Conservation (phyloP, 2,113 vertebrate species). For the Calyptommatus sinebrachiatus region DNA sequence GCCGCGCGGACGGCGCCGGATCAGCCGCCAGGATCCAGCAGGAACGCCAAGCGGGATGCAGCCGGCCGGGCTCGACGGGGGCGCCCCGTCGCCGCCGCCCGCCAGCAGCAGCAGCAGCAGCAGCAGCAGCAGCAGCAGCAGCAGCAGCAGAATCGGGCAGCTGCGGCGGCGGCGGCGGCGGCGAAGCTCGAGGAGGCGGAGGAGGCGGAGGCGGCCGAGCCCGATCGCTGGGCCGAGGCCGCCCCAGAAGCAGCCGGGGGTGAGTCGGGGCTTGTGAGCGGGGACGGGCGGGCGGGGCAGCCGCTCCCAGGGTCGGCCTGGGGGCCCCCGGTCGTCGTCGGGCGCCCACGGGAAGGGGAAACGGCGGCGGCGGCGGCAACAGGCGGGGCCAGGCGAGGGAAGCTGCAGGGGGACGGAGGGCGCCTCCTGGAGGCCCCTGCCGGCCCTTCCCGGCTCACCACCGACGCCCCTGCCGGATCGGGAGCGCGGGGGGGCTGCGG, state of each 20-base stretch:
- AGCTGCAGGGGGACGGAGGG: not conserved
- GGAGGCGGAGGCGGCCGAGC: not conserved
- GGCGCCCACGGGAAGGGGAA: not conserved
- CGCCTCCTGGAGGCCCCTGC: too few species aligned
- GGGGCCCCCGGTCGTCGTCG: not conserved
- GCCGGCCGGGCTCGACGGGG: not conserved
- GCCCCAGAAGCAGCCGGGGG: not conserved
- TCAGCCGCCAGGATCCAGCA: slow-evolving; percentile 10
- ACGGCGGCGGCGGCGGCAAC: slow-evolving; percentile 17
- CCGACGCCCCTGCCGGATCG: too few species aligned
- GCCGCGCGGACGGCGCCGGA: slow-evolving; percentile 21
- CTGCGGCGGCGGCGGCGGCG: too few species aligned
- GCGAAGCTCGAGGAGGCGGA: not conserved
- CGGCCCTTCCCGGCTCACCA: too few species aligned
- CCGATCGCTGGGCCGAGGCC: not conserved
- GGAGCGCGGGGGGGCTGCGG: too few species aligned
- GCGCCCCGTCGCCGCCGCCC: slow-evolving; percentile 8
- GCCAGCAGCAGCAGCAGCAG: not conserved
- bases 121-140: too few species aligned
- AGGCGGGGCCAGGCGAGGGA: not conserved
- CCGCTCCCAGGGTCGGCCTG: too few species aligned
- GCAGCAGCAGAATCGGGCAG: too few species aligned
- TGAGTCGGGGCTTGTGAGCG: not conserved
- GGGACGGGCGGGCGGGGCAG: slow-evolving; percentile 9
- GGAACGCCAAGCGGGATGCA: slow-evolving; percentile 19